Conservation (phyloP, 1,140 invertebrate species). For the Holotrichia oblita region DNA sequence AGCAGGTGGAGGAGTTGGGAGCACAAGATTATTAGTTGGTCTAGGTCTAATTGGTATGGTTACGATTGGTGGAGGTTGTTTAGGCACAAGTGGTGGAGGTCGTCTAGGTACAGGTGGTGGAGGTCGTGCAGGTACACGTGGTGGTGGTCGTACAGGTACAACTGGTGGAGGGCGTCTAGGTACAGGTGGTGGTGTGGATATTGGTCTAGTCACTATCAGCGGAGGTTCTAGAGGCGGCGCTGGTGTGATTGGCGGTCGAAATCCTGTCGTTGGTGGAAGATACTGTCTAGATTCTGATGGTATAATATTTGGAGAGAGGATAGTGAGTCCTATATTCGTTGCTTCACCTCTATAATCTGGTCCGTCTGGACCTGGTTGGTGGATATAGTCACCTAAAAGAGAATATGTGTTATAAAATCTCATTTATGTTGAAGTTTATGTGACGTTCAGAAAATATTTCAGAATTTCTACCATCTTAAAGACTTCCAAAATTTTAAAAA, state of each 20-base stretch:
- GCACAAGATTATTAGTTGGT: no score
- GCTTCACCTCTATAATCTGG: slow-evolving; percentile 21
- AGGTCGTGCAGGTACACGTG: no score
- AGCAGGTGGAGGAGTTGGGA: not conserved
- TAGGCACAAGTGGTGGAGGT: not conserved
- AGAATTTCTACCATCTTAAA: no score
- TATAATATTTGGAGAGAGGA: not conserved
- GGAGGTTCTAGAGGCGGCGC: not conserved
- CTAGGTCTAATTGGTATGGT: no score
- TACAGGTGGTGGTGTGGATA: not conserved
- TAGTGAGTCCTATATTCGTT: not conserved
- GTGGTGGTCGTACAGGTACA: no score
- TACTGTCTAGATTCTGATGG: not conserved
- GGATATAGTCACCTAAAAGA: slow-evolving; percentile 19
- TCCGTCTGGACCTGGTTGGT: slow-evolving; percentile 15
- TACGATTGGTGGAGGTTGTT: no score
- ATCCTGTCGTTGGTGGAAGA: not conserved
- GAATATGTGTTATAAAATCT: no score
- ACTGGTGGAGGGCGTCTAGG: no score
- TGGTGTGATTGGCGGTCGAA: not conserved
- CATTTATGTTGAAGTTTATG: no score
- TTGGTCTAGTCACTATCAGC: not conserved
- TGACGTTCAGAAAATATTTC: no score
- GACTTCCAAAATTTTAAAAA: no score
- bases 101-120: not conserved